Conservation (phyloP, 1,140 invertebrate species). For the Theocolax elegans region DNA sequence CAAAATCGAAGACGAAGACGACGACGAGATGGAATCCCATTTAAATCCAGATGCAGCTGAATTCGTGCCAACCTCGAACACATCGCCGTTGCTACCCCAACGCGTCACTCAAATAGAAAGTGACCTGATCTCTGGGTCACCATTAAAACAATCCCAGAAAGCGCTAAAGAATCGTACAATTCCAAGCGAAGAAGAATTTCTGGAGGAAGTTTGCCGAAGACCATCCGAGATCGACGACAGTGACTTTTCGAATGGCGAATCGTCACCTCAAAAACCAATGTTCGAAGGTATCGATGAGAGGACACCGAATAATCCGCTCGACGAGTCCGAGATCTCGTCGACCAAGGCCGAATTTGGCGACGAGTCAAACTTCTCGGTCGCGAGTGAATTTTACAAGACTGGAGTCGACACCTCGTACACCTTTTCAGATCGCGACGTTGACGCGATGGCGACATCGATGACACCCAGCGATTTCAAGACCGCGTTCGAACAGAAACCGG, state of each 20-base stretch:
- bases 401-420: conserved; percentile 52
- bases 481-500: conserved; percentile 70
- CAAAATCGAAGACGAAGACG: conserved; percentile 1
- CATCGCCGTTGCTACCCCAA: conserved; percentile 56
- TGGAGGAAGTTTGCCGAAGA: conserved; percentile 70
- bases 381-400: conserved; percentile 51
- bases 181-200: conserved; percentile 74
- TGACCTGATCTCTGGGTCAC: conserved; percentile 72
- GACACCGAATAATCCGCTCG: conserved; percentile 55
- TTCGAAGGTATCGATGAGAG: background rate
- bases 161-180: conserved; percentile 72
- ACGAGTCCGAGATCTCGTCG: conserved; percentile 67
- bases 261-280: background rate
- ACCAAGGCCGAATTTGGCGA: conserved; percentile 69
- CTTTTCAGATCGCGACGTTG: conserved; percentile 50
- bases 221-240: conserved; percentile 71
- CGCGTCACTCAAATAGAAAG: conserved; percentile 62
- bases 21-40: conserved; percentile 74
- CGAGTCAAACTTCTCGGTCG: conserved; percentile 58
- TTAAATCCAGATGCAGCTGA: conserved; percentile 80
- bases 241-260: conserved; percentile 67
- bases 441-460: conserved; percentile 78
- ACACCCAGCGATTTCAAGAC: conserved; percentile 73
- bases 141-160: conserved; percentile 67
- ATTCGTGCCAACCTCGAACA: conserved; percentile 73